Evolutionary conservation across 2,797 vertebrate genomes (phyloP), one percentile per base, ranked within the genome.

Genomic region (Philypnodon macrostomus): DNA sequence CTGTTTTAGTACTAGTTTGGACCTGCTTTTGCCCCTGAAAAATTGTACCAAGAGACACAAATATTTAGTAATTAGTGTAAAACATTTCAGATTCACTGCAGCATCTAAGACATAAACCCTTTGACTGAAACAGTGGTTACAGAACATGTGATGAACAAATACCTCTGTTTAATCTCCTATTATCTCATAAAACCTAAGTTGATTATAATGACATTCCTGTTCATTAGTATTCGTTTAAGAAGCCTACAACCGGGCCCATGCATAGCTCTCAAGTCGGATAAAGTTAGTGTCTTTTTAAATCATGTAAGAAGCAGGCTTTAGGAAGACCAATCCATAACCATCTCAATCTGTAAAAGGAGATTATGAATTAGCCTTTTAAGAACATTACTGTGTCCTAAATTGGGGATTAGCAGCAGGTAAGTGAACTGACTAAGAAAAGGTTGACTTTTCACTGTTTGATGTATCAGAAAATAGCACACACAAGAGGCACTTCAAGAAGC

Each of bases 251-350:
- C 17, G 46, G 35, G 10, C 18, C 24, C 15, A 53, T n/a, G 5
- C 4, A 33, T 33, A 33, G 4, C 15, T n/a, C 12, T 17, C 27
- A 30, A 26, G 19, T 12, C 2, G 15, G 39, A 29, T 42, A 11
- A 42, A 16, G 17, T 29, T 29, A 27, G n/a, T n/a, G n/a, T n/a
- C 23, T 30, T 55, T 47, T 68, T 34, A 67, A 63, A 19, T 61
- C 61, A 62, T 54, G 58, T 46, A 47, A 48, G 59, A 41, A 40
- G 34, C 35, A 7, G 57, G 68, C 52, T 72, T 53, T 46, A 69
- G 39, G 27, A 14, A 4, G 30, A 70, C 56, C 77, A 77, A 83
- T 81, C 77, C 79, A 23, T 63, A 50, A 73, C 81, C 77, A 81
- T 77, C 63, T 68, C 58, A 52, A 58, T 67, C 58, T 54, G 58